Evolutionary conservation across 2,888 invertebrate genomes (phyloP), one percentile per base, ranked within the genome.

Genomic region (Therioaphis trifolii): DNA sequence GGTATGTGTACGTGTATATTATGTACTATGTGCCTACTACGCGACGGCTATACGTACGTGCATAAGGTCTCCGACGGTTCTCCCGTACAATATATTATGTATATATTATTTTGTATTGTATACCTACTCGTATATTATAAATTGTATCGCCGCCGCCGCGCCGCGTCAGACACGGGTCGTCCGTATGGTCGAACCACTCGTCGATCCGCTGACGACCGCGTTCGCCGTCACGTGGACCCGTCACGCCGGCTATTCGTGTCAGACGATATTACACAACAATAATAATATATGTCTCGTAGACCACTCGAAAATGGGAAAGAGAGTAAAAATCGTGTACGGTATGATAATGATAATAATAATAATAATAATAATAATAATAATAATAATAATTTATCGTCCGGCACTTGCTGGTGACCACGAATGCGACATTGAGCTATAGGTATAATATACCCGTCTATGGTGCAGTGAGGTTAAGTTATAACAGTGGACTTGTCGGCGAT

Each of bases 161-260:
- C 46, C 29, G 35, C n/a, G 35, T 75, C 61, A 29, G 49, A 14
- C 76, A 76, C 76, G 76, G 76, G 15, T 35, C 63, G 76, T 76
- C 76, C 63, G 76, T 46, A 76, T 78, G 78, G 78, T 52, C 68
- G 68, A 9, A 55, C 52, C 78, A 78, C 78, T 78, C 78, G 78
- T 68, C 78, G 52, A 68, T 55, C 35, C 55, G 78, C 68, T 68
- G 68, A 68, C 76, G 46, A 49, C n/a, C 76, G 76, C 46, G 29
- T n/a, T 63, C n/a, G 27, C 3, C 46, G 40, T 63, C 76, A 76
- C 76, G 76, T 76, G 76, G 63, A 14, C 63, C 7, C 68, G 52
- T 49, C 78, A 78, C 78, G 78, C 52, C 40, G 68, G 52, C 78
- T 52, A n/a, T 68, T 68, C 78, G 78, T 78, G 78, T 63, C 76